phyloP scores from a whole-genome alignment of 2,888 invertebrate genomes.

The Drosophila imparisetae region DNA sequence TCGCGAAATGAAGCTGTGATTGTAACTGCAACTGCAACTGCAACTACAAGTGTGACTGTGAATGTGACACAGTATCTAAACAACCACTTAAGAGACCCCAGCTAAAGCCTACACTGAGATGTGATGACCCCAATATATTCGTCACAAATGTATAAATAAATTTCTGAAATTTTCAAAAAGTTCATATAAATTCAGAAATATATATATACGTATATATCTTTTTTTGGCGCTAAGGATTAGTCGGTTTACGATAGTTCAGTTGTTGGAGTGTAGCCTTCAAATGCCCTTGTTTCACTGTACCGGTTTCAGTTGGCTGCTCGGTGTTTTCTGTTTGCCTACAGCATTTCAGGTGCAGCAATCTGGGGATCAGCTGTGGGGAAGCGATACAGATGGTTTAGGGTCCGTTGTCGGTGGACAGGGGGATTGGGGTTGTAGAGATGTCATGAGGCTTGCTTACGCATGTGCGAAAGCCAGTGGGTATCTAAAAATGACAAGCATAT shows the following conservation, averaged over 20 bases:
- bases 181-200: background rate
- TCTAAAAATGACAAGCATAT: conserved; percentile 72
- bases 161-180: background rate
- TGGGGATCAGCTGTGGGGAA: background rate
- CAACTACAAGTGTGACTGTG: background rate
- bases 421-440: background rate
- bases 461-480: conserved; percentile 44
- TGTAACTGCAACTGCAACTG: background rate
- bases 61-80: background rate
- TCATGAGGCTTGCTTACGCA: conserved; percentile 18
- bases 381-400: background rate
- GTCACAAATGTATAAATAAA: background rate
- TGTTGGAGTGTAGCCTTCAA: conserved; percentile 1
- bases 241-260: background rate
- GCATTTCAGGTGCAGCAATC: conserved; percentile 1
- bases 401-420: background rate
- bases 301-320: background rate
- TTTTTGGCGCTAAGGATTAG: background rate
- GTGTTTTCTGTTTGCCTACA: conserved; percentile 5
- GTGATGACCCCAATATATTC: background rate
- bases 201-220: too few species aligned
- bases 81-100: conserved; percentile 1
- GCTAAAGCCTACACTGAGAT: background rate
- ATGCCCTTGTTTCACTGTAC: background rate
- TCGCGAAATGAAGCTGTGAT: background rate